Evolutionary conservation across 2,797 vertebrate genomes (phyloP).

Genomic region (Epinephelus malabaricus): DNA sequence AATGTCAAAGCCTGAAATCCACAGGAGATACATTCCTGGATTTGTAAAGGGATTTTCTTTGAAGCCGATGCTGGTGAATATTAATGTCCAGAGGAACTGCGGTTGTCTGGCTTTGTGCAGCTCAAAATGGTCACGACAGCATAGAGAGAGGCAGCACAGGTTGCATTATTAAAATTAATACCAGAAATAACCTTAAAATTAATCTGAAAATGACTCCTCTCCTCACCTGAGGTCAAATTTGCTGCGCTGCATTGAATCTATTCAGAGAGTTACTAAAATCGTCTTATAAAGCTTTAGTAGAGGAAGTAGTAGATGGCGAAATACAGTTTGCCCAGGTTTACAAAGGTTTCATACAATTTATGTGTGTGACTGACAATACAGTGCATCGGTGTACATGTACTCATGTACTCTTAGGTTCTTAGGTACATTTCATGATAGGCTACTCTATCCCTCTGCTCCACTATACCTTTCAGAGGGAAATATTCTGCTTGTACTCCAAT

Average conservation of each 20-base stretch:
- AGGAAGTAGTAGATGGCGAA: background rate
- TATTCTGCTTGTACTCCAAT: too few species aligned
- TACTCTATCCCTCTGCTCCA: too few species aligned
- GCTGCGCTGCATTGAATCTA: conserved; percentile 10
- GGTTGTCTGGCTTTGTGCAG: conserved; percentile 66
- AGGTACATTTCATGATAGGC: too few species aligned
- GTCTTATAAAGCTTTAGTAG: background rate
- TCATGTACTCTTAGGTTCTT: too few species aligned
- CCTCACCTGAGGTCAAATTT: conserved; percentile 15
- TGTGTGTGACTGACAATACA: too few species aligned
- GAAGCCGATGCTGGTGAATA: conserved; percentile 82
- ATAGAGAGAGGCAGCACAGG: conserved; percentile 41
- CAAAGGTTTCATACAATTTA: too few species aligned
- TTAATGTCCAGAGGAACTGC: conserved; percentile 77
- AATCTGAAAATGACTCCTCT: conserved; percentile 28
- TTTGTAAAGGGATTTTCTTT: conserved; percentile 85
- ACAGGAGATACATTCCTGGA: conserved; percentile 79
- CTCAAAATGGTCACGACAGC: conserved; percentile 65
- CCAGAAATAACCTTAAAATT: conserved; percentile 34
- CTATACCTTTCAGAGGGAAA: too few species aligned
- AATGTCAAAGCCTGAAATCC: conserved; percentile 82
- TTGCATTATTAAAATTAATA: conserved; percentile 33
- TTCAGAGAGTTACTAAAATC: background rate
- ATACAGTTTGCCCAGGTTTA: background rate
- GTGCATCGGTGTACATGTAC: too few species aligned